Evolutionary conservation across 2,888 invertebrate species (phyloP).

Genomic region (Hypercompe scribonia): DNA sequence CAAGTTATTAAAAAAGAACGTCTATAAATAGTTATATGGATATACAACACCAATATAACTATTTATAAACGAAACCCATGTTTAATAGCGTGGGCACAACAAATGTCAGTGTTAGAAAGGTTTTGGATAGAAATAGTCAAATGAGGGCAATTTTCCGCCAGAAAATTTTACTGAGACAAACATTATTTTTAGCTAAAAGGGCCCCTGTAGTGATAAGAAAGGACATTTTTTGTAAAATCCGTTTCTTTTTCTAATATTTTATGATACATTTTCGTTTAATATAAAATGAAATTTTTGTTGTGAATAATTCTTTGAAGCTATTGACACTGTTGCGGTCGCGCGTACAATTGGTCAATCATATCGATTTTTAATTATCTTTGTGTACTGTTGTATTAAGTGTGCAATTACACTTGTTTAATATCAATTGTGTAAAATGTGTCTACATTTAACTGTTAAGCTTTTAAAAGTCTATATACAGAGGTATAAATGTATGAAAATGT

Average conservation of each 20-base stretch:
- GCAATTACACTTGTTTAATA: background rate
- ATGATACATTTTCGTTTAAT: conserved; percentile 48
- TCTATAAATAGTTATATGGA: too few relatives aligned
- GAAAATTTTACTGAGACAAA: conserved; percentile 49
- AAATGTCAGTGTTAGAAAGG: conserved; percentile 24
- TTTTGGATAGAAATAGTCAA: conserved; percentile 39
- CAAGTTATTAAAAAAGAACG: too few relatives aligned
- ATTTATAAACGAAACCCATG: conserved; percentile 18
- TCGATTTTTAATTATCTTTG: conserved; percentile 18
- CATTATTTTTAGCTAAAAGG: conserved; percentile 62
- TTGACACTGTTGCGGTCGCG: conserved; percentile 17
- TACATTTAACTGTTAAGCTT: background rate
- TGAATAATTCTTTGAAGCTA: conserved; percentile 11
- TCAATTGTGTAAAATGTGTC: background rate
- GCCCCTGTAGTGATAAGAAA: conserved; percentile 58
- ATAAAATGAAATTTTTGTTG: conserved; percentile 10
- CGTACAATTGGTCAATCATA: conserved; percentile 7
- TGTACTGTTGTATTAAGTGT: background rate
- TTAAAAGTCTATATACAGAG: background rate
- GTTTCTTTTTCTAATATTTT: conserved; percentile 50
- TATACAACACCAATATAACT: too few relatives aligned
- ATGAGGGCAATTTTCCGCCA: conserved; percentile 42
- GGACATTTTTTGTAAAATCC: conserved; percentile 55
- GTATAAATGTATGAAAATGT: background rate
- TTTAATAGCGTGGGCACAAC: conserved; percentile 30